Evolutionary conservation across 2,888 invertebrate species (phyloP).

Genomic region (Autographa pulchrina): DNA sequence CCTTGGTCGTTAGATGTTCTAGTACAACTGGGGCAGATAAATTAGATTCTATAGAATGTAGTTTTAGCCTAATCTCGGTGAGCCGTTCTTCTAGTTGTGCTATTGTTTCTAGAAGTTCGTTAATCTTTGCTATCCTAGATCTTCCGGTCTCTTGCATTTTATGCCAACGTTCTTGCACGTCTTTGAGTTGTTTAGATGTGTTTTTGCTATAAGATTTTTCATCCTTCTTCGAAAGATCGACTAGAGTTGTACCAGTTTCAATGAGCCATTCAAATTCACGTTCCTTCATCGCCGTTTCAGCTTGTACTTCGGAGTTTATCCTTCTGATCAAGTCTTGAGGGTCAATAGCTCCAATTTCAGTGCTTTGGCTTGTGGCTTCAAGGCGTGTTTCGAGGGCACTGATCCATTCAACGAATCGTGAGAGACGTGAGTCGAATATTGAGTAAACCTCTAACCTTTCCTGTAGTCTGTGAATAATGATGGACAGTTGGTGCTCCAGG

Average conservation of each 20-base stretch:
- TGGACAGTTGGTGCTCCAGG: slow-evolving; percentile 93
- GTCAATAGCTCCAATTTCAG: slow-evolving; percentile 88
- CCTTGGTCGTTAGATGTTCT: slow-evolving; percentile 90
- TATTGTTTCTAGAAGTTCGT: slow-evolving; percentile 92
- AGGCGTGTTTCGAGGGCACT: slow-evolving; percentile 91
- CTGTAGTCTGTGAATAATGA: slow-evolving; percentile 92
- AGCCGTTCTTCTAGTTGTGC: slow-evolving; percentile 92
- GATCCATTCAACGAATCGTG: slow-evolving; percentile 92
- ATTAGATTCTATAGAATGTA: slow-evolving; percentile 92
- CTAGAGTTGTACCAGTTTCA: slow-evolving; percentile 91
- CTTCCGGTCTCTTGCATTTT: slow-evolving; percentile 91
- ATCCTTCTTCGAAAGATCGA: slow-evolving; percentile 91
- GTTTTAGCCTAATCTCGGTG: slow-evolving; percentile 92
- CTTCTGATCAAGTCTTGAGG: slow-evolving; percentile 93
- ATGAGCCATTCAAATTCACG: slow-evolving; percentile 94
- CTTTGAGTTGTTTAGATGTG: slow-evolving; percentile 89
- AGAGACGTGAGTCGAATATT: slow-evolving; percentile 92
- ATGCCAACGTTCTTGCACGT: slow-evolving; percentile 92
- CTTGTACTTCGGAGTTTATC: slow-evolving; percentile 93
- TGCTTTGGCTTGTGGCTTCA: slow-evolving; percentile 88
- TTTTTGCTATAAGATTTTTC: slow-evolving; percentile 86
- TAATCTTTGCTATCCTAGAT: slow-evolving; percentile 92
- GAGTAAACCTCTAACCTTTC: slow-evolving; percentile 93
- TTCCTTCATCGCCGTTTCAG: slow-evolving; percentile 93
- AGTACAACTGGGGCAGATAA: slow-evolving; percentile 92